phyloP scores from a whole-genome alignment of 2,888 invertebrate species.

The Schrankia costaestrigalis region DNA sequence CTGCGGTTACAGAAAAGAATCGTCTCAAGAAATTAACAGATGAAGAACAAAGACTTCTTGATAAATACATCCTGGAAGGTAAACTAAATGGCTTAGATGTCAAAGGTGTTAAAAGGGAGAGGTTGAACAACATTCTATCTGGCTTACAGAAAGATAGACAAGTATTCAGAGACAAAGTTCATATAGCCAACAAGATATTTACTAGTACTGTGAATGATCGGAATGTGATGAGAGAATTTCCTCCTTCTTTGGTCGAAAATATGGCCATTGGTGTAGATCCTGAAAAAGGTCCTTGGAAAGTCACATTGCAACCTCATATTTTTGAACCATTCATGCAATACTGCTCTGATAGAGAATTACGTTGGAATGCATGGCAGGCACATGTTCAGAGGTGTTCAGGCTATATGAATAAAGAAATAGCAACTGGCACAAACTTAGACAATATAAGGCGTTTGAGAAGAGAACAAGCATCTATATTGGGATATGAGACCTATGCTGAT shows the following conservation, averaged over 20 bases:
- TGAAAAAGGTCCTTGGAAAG: conserved; percentile 90
- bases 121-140: conserved; percentile 67
- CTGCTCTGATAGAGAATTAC: conserved; percentile 87
- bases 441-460: conserved; percentile 85
- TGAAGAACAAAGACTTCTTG: conserved; percentile 85
- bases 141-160: conserved; percentile 79
- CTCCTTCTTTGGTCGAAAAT: conserved; percentile 82
- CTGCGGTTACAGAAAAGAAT: conserved; percentile 81
- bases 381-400: conserved; percentile 85
- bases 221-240: conserved; percentile 86
- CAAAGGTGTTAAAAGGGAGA: conserved; percentile 70
- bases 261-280: conserved; percentile 83
- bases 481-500: conserved; percentile 89
- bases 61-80: conserved; percentile 91
- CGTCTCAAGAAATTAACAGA: conserved; percentile 69
- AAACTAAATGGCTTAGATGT: conserved; percentile 90
- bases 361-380: conserved; percentile 94
- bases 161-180: conserved; percentile 84
- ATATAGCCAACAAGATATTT: conserved; percentile 84
- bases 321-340: conserved; percentile 89
- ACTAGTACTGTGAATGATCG: conserved; percentile 84
- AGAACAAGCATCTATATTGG: conserved; percentile 87
- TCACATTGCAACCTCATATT: conserved; percentile 87
- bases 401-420: conserved; percentile 81
- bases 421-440: conserved; percentile 88